phyloP scores from a whole-genome alignment of 2,797 vertebrate species.

The Rhinella marina region DNA sequence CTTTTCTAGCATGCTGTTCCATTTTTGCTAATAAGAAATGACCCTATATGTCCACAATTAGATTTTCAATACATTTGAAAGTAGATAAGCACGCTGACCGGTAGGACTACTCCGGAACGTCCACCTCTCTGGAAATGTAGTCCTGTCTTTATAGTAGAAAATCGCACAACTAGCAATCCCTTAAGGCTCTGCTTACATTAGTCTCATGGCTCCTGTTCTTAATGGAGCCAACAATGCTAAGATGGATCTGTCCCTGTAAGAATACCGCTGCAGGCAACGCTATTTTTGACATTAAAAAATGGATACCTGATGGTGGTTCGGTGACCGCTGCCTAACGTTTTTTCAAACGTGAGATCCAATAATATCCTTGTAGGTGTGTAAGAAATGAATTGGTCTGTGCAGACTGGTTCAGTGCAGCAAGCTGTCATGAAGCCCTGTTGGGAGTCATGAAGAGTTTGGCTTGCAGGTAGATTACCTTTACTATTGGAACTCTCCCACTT shows the following conservation, averaged over 20 bases:
- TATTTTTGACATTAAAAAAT: neutral
- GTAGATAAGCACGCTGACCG: too few species aligned
- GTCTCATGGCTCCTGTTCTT: too few species aligned
- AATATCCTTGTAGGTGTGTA: neutral
- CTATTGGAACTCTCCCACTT: neutral
- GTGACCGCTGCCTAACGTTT: neutral
- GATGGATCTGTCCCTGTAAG: neutral
- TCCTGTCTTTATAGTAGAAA: too few species aligned
- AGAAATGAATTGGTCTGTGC: too few species aligned
- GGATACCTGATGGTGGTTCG: neutral
- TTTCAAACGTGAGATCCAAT: neutral
- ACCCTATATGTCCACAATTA: neutral
- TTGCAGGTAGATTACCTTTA: neutral
- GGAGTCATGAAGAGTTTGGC: neutral
- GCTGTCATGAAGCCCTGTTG: neutral
- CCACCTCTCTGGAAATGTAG: neutral
- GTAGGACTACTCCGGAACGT: too few species aligned
- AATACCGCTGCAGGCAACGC: neutral
- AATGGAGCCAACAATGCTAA: too few species aligned
- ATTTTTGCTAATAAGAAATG: neutral
- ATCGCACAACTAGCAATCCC: too few species aligned
- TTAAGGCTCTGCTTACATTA: too few species aligned
- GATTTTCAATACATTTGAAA: neutral
- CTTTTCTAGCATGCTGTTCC: neutral
- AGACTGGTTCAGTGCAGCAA: neutral